phyloP scores from a whole-genome alignment of 30 jellyfish, hydroid and myxozoan genomes.

The Hydra vulgaris region DNA sequence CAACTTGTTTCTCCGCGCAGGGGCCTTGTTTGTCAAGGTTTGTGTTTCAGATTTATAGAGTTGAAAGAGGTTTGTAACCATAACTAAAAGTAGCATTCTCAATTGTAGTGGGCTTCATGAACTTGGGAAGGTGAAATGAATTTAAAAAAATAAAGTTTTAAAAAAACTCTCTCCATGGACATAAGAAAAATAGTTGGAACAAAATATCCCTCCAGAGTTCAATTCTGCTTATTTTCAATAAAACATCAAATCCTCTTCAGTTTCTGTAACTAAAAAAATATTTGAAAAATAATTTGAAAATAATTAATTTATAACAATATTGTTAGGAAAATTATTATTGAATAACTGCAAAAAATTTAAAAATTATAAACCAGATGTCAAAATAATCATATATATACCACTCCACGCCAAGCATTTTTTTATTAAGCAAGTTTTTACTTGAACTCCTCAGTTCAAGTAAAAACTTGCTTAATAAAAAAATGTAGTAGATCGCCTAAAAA shows the following conservation, averaged over 20 bases:
- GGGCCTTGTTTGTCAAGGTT: no score
- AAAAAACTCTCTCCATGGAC: background rate
- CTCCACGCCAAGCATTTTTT: background rate
- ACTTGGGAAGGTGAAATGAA: background rate
- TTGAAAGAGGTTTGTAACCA: no score
- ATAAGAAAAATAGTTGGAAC: background rate
- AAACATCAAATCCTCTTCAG: background rate
- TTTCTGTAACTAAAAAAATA: slow-evolving; percentile 12
- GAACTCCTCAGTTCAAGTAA: slow-evolving; percentile 1
- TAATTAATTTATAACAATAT: background rate
- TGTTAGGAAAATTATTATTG: no score
- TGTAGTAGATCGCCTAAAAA: slow-evolving; percentile 1
- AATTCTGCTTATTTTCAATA: background rate
- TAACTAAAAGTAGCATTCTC: no score
- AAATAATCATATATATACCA: background rate
- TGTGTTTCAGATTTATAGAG: no score
- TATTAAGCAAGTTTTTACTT: no score
- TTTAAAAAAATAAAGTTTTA: no score
- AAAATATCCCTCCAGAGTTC: slow-evolving; percentile 10
- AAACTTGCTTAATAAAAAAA: slow-evolving; percentile 1
- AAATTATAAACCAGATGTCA: background rate
- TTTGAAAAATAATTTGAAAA: background rate
- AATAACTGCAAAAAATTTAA: no score
- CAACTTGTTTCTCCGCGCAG: no score
- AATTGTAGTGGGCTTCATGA: background rate